Percentiles rank a stretch among this genome's conserved stretches.
Evolutionary conservation across 2,797 vertebrate genomes (phyloP).

Genomic region (Jordanella pulchra): DNA sequence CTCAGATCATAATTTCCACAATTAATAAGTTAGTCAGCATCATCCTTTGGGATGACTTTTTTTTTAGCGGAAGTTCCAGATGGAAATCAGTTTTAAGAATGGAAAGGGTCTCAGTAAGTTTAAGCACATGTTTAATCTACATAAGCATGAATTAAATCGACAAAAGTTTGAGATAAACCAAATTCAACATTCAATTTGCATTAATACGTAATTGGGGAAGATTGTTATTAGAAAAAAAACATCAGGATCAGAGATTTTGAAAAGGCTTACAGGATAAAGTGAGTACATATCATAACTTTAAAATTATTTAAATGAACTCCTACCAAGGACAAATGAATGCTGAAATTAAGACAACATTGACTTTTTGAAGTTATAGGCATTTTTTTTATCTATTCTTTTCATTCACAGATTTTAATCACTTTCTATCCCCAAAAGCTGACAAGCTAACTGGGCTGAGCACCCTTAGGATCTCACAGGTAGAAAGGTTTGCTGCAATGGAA

Average conservation of each 20-base stretch:
- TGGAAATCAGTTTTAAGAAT: neutral
- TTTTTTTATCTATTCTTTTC: neutral
- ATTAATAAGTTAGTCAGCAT: neutral
- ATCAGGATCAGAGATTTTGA: neutral
- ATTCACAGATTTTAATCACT: neutral
- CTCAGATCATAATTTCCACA: neutral
- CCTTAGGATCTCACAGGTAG: neutral
- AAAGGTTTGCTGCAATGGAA: constrained; percentile 26
- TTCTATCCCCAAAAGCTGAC: no score
- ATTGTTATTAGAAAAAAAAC: neutral
- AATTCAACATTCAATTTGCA: neutral
- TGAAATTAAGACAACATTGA: neutral
- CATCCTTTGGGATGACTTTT: neutral
- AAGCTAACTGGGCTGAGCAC: neutral
- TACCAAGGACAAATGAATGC: neutral
- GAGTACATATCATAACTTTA: neutral
- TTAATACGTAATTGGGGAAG: neutral
- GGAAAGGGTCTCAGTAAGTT: neutral
- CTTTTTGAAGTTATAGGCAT: neutral
- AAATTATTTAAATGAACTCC: neutral
- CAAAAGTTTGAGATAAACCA: neutral
- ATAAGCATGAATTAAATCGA: neutral
- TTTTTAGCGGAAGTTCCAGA: neutral
- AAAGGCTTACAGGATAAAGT: neutral
- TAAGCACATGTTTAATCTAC: neutral